Evolutionary conservation across 2,888 invertebrate species (phyloP).

Genomic region (Mamestra brassicae): DNA sequence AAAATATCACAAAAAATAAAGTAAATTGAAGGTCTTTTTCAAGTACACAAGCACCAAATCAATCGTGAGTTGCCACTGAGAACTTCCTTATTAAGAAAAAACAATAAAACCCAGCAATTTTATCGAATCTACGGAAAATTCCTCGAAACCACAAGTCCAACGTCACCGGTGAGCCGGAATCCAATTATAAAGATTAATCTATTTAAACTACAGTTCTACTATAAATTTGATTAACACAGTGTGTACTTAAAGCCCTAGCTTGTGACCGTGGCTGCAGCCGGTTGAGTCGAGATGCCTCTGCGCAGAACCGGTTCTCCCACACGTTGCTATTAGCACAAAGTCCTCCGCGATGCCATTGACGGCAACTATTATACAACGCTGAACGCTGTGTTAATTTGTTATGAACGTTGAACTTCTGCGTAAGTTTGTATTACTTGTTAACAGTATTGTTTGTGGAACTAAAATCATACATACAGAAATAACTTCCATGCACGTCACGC

Average conservation of each 20-base stretch:
- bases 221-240: conserved; percentile 7
- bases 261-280: conserved; percentile 45
- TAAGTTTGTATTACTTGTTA: conserved; percentile 45
- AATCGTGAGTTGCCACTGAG: conserved; percentile 2
- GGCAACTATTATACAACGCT: conserved; percentile 43
- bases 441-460: conserved; percentile 45
- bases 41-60: not conserved
- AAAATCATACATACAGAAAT: conserved; percentile 52
- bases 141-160: not conserved
- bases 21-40: too few species aligned
- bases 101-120: not conserved
- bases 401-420: conserved; percentile 50
- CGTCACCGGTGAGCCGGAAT: not conserved
- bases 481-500: conserved; percentile 41
- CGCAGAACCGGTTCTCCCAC: conserved; percentile 61
- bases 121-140: not conserved
- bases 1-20: too few species aligned
- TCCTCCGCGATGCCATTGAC: conserved; percentile 55
- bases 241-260: conserved; percentile 33
- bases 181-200: conserved; percentile 1
- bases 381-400: conserved; percentile 48
- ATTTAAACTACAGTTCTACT: conserved; percentile 13
- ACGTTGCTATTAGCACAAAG: conserved; percentile 58
- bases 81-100: conserved; percentile 12
- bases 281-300: conserved; percentile 43